Evolutionary conservation across 2,797 vertebrate genomes (phyloP).

Genomic region (Pyrocephalus nanus): DNA sequence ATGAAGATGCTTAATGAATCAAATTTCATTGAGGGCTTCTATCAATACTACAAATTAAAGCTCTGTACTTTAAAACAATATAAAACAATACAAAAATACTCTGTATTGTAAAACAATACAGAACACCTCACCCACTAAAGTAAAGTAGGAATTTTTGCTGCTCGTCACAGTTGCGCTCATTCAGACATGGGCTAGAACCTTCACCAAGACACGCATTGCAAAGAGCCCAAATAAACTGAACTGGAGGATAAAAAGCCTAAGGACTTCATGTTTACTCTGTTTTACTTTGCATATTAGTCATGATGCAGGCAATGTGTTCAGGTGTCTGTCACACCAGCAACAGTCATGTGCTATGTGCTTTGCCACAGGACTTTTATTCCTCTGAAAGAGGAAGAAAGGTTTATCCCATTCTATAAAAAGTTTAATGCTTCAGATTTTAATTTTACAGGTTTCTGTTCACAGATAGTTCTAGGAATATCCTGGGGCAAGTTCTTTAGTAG

Average conservation of each 20-base stretch:
- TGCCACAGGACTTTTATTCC: not conserved
- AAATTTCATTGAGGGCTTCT: not conserved
- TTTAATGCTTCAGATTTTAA: constrained; percentile 29
- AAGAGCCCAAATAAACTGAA: not conserved
- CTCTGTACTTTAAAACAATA: not conserved
- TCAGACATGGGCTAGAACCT: not conserved
- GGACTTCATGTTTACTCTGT: not conserved
- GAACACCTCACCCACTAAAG: not conserved
- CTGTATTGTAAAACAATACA: not conserved
- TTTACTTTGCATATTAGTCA: not conserved
- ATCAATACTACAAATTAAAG: not conserved
- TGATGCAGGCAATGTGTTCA: not conserved
- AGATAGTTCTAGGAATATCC: constrained; percentile 34
- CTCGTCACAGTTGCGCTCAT: not conserved
- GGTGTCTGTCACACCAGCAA: rapidly evolving
- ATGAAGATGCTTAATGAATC: not conserved
- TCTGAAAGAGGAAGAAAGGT: not conserved
- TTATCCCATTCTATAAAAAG: constrained; percentile 12
- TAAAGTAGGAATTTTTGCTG: not conserved
- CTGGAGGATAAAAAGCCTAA: not conserved
- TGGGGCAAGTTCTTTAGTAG: constrained; percentile 7
- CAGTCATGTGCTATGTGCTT: not conserved
- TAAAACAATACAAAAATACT: no score
- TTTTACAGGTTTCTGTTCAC: constrained; percentile 28
- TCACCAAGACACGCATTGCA: not conserved